Evolutionary conservation across 1,140 invertebrate species (phyloP), one percentile per base, ranked within the genome.

Genomic region (Macrobrachium nipponense): DNA sequence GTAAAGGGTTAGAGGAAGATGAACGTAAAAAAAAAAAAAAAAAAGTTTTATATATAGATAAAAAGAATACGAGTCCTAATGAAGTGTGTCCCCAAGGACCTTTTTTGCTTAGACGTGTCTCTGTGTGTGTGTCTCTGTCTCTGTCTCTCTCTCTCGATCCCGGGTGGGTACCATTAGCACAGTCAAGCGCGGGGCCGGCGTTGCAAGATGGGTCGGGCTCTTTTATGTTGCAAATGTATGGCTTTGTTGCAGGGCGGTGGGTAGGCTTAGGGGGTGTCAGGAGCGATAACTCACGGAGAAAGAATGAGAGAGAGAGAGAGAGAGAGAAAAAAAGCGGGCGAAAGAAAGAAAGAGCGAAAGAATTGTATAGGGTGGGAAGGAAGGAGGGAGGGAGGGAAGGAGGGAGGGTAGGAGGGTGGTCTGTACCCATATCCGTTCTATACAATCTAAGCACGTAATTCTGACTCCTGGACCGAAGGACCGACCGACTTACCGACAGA

Each of bases 151-250:
- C 36, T 20, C n/a, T n/a, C 68, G 23, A 17, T 70, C 68, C 68
- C 68, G 44, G 75, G 58, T 44, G 60, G 23, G 72, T 23, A 51
- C 51, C 73, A 76, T 83, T 83, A 83, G 66, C 73, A 75, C 72
- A 83, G 64, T 83, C 82, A 83, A 51, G 82, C 72, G 82, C 51
- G 82, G 43, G 82, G 82, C 73, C 72, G 64, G 58, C 76, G 73
- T 83, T 83, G 82, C 82, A 83, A 83, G 82, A 83, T 77, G 82
- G 82, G 72, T 23, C 73, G 10, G 51, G 51, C 12, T 77, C 82
- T 59, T 83, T 83, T 83, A 83, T 83, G 72, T 83, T 83, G 82
- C 82, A 83, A 83, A 83, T 83, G 82, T 83, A 77, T 76, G 82
- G 72, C 82, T 76, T 83, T 83, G 82, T 83, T 83, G 82, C 82